A percentile compares a stretch with the other conserved stretches of the same genome.
Evolutionary conservation across 2,113 vertebrate genomes (phyloP).

Genomic region (Smithornis capensis): DNA sequence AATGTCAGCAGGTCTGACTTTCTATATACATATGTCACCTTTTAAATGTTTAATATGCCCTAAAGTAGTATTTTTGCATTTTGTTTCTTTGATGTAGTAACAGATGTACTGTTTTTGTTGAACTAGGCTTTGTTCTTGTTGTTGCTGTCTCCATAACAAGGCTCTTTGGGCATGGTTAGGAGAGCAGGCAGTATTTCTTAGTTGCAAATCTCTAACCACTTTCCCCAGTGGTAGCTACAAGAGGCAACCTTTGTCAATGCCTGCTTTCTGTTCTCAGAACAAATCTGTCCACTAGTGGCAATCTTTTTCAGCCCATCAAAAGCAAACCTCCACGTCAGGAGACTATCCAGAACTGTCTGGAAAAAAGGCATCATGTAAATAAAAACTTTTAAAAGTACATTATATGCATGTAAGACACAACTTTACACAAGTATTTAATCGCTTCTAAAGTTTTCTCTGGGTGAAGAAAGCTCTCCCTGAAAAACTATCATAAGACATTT

Average conservation of each 20-base stretch:
- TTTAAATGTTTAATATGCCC: conserved; percentile 69
- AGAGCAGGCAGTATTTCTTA: conserved; percentile 20
- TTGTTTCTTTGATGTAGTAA: conserved; percentile 64
- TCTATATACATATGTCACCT: conserved; percentile 49
- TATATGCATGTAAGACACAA: neutral
- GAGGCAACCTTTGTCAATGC: neutral
- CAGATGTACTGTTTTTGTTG: conserved; percentile 52
- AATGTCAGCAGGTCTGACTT: conserved; percentile 56
- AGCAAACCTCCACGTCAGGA: neutral
- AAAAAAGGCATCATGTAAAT: neutral
- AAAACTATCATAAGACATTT: neutral
- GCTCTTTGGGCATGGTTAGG: neutral
- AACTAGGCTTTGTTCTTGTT: conserved; percentile 4
- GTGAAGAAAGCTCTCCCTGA: neutral
- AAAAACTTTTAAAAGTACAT: neutral
- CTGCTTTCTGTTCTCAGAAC: conserved; percentile 9
- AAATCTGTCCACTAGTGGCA: neutral
- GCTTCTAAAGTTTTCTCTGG: neutral
- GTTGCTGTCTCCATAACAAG: neutral
- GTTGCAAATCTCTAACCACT: conserved; percentile 34
- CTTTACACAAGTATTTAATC: neutral
- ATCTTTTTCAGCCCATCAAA: neutral
- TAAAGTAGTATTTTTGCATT: conserved; percentile 64
- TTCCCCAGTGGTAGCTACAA: conserved; percentile 8
- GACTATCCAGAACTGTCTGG: neutral